Evolutionary conservation across 2,888 invertebrate genomes (phyloP), one percentile per base, ranked within the genome.

Genomic region (Steinernema scapterisci): DNA sequence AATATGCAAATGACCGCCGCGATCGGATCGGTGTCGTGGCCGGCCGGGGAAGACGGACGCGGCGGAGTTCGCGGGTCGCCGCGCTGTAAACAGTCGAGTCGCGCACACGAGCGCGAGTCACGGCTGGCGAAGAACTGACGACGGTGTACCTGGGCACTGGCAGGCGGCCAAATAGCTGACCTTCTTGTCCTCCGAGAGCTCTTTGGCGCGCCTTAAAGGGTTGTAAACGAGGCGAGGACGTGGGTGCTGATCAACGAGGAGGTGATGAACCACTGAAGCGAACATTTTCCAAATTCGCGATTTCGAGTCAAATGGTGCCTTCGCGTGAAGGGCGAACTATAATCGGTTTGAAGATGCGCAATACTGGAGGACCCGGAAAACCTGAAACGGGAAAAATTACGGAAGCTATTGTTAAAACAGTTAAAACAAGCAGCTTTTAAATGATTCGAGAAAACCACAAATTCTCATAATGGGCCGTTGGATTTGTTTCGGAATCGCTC

Each of bases 81-180:
- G 54, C 54, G 63, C 63, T 63, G 63, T 63, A 63, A 63, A 63
- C 63, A 63, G 63, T 54, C 48, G 48, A 21, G 19, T 52, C 63
- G 63, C 63, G 63, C 63, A 19, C 48, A 16, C 48, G 48, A 48
- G n/a, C 48, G 48, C 48, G 48, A 48, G 48, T 48, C 13, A 48
- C 48, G 48, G 48, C 48, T 16, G 63, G 63, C 13, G 63, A 7
- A 6, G 21, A 11, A 21, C 54, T 6, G 21, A 48, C 19, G 48
- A 48, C 16, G 63, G 27, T 63, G 16, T 63, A 63, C 63, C 63
- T 63, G 63, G 23, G 48, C 63, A 27, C 38, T 63, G 63, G 31
- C 63, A 63, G 27, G 63, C 6, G 63, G 63, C 63, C 63, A 63
- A 63, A 6, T 1, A 54, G 48, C 48, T 52, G 52, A 52, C 52